A percentile compares a stretch with the other conserved stretches of the same genome.
Evolutionary conservation across 1,140 invertebrate genomes (phyloP).

Genomic region (Brachionus rubens): DNA sequence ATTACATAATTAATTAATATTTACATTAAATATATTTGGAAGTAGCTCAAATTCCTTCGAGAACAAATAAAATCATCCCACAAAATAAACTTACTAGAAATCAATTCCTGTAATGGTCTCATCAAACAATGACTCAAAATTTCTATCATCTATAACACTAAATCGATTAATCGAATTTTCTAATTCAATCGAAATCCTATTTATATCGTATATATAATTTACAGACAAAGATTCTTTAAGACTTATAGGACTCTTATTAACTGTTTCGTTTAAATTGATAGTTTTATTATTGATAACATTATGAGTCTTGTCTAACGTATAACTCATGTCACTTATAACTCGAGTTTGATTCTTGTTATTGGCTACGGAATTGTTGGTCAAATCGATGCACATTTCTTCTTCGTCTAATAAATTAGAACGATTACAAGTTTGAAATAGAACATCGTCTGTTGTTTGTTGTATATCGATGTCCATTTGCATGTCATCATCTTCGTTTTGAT

Average conservation of each 20-base stretch:
- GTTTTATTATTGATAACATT: conserved; percentile 1
- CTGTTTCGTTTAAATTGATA: background rate
- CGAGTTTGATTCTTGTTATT: conserved; percentile 12
- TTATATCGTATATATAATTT: conserved; percentile 5
- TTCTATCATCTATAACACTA: background rate
- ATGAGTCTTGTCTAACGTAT: background rate
- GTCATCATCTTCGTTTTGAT: background rate
- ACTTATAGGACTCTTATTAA: conserved; percentile 12
- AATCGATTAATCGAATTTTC: conserved; percentile 4
- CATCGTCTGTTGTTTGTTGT: background rate
- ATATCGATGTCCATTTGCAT: background rate
- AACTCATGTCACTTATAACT: background rate
- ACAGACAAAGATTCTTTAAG: background rate
- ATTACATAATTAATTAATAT: too few species aligned
- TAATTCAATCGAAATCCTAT: background rate
- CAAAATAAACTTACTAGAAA: background rate
- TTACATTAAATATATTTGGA: too few species aligned
- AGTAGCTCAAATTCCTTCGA: too few species aligned
- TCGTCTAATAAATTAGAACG: conserved; percentile 4
- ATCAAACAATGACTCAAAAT: conserved; percentile 15
- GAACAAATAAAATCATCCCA: background rate
- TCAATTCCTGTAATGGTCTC: conserved; percentile 17
- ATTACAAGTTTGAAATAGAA: background rate
- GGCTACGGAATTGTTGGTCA: background rate
- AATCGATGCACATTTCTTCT: conserved; percentile 24